phyloP scores from a whole-genome alignment of 2,797 vertebrate genomes.

The Heliangelus exortis region DNA sequence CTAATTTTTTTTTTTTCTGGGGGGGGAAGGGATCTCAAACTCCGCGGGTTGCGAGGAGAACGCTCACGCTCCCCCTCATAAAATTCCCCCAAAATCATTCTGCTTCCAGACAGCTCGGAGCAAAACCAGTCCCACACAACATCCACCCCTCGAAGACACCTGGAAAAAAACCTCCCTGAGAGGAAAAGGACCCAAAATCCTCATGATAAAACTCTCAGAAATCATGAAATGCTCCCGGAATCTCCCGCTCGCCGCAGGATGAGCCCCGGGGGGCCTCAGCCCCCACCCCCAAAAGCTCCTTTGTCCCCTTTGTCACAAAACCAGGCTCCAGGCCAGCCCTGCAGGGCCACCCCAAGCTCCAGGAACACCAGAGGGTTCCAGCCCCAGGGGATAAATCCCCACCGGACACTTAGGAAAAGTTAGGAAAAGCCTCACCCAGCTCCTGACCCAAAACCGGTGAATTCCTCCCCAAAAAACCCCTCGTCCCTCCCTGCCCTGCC shows the following conservation, averaged over 20 bases:
- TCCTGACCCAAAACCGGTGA: too few species aligned
- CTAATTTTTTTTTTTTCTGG: too few species aligned
- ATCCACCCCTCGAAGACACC: neutral
- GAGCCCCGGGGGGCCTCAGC: too few species aligned
- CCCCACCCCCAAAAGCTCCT: neutral
- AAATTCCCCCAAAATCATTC: too few species aligned
- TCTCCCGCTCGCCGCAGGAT: too few species aligned
- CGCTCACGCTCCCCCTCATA: fast-evolving
- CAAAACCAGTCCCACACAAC: neutral
- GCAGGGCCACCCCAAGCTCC: neutral
- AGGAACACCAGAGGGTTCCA: neutral
- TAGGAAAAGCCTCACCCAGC: too few species aligned
- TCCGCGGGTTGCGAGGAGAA: neutral
- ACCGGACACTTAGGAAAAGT: too few species aligned
- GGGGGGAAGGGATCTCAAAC: neutral
- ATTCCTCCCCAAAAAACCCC: too few species aligned
- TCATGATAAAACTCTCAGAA: too few species aligned
- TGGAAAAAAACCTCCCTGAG: neutral
- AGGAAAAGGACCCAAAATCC: neutral
- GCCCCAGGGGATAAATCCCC: too few species aligned
- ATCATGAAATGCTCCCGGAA: too few species aligned
- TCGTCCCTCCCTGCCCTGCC: too few species aligned
- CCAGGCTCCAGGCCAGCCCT: fast-evolving
- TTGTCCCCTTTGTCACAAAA: neutral
- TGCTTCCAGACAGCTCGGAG: neutral